Evolutionary conservation across 2,113 vertebrate genomes (phyloP).

Genomic region (Stigmatopora argus): DNA sequence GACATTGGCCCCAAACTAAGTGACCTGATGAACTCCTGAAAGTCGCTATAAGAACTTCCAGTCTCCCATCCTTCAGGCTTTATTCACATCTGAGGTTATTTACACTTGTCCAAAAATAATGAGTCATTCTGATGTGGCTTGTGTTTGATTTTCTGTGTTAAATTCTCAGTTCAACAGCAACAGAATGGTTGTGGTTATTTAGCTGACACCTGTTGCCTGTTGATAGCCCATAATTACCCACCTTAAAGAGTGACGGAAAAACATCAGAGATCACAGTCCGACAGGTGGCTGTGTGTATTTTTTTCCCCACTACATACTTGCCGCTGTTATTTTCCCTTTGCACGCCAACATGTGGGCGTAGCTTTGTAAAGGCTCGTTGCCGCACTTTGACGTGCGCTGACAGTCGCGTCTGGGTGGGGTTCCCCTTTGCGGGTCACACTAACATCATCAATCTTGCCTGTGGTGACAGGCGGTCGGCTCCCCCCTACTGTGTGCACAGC

Average conservation of each 20-base stretch:
- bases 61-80: neutral
- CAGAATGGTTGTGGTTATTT: conserved; percentile 23
- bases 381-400: conserved; percentile 60
- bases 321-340: conserved; percentile 31
- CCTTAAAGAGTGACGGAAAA: conserved; percentile 30
- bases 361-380: conserved; percentile 31
- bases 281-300: conserved; percentile 54
- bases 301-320: neutral
- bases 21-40: conserved; percentile 2
- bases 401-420: conserved; percentile 69
- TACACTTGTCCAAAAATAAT: conserved; percentile 13
- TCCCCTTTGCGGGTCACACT: conserved; percentile 73
- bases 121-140: conserved; percentile 17
- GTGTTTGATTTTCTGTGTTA: conserved; percentile 29
- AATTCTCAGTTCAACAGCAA: conserved; percentile 15
- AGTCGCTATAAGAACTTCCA: conserved; percentile 3
- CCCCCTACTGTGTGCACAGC: conserved; percentile 69
- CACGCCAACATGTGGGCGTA: conserved; percentile 20
- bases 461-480: conserved; percentile 64
- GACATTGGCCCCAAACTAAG: neutral
- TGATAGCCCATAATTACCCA: conserved; percentile 43
- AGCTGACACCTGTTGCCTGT: conserved; percentile 51
- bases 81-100: conserved; percentile 7
- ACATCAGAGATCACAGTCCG: conserved; percentile 31
- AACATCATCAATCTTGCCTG: conserved; percentile 80